Conservation (phyloP, 2,113 vertebrate genomes). For the Cryptomyrus ogoouensis region DNA sequence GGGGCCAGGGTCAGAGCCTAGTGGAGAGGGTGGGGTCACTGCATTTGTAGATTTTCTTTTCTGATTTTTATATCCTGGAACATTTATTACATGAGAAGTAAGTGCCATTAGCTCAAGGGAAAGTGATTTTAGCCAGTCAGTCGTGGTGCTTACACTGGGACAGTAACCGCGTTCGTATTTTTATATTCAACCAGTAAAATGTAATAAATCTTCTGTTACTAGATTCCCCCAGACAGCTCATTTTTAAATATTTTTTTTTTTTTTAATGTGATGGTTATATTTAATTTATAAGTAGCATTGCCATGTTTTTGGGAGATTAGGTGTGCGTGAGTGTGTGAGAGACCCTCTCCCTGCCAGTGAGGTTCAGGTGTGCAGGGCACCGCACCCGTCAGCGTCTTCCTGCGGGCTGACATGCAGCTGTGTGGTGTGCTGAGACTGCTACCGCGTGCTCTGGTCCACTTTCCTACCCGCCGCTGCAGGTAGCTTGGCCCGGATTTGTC, state of each 20-base stretch:
- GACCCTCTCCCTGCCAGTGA: neutral
- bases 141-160: neutral
- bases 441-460: neutral
- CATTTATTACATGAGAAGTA: constrained; percentile 56
- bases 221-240: neutral
- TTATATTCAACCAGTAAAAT: neutral
- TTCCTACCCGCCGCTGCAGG: neutral
- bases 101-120: constrained; percentile 67
- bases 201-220: neutral
- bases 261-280: neutral
- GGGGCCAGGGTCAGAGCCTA: constrained; percentile 9
- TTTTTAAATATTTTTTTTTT: neutral
- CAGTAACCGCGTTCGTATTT: neutral
- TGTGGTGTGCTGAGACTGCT: neutral
- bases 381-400: neutral
- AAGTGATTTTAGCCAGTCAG: constrained; percentile 40
- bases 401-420: neutral
- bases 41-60: constrained; percentile 31
- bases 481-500: neutral
- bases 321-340: neutral
- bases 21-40: constrained; percentile 16
- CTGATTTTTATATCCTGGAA: constrained; percentile 6
- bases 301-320: neutral
- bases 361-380: neutral
- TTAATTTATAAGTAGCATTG: neutral